Evolutionary conservation across 2,113 vertebrate genomes (phyloP).

Genomic region (Murina feae): DNA sequence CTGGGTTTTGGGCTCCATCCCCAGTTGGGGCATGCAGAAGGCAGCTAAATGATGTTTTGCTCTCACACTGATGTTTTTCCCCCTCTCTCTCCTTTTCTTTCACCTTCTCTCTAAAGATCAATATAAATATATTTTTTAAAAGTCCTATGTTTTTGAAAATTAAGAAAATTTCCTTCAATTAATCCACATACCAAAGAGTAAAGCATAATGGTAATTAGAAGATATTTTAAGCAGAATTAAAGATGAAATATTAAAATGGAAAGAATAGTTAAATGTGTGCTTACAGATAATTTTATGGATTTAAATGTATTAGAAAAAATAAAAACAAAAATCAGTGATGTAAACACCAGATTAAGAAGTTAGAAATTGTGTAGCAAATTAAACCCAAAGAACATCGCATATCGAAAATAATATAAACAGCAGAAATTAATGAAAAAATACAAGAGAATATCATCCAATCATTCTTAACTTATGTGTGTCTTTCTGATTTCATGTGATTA

Average conservation of each 20-base stretch:
- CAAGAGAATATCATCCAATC: neutral
- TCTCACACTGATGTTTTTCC: too few species aligned
- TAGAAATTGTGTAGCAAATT: neutral
- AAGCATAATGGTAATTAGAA: neutral
- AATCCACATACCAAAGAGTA: neutral
- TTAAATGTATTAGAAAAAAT: neutral
- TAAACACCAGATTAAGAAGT: neutral
- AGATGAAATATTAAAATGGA: neutral
- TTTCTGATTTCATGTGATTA: neutral
- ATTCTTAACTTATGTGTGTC: neutral
- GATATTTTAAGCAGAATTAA: neutral
- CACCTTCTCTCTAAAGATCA: too few species aligned
- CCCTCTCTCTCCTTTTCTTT: too few species aligned
- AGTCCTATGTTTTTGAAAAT: neutral
- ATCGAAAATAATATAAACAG: neutral
- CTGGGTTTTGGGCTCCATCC: too few species aligned
- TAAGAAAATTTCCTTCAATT: neutral
- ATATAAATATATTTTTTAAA: too few species aligned
- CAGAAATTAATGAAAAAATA: slow-evolving; percentile 1
- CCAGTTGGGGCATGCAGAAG: too few species aligned
- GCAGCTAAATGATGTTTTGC: too few species aligned
- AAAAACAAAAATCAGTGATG: neutral
- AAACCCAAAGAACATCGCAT: neutral
- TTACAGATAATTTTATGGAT: neutral
- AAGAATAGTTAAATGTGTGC: neutral